Conservation (phyloP, 2,888 invertebrate genomes). For the Nemotelus pantherinus region DNA sequence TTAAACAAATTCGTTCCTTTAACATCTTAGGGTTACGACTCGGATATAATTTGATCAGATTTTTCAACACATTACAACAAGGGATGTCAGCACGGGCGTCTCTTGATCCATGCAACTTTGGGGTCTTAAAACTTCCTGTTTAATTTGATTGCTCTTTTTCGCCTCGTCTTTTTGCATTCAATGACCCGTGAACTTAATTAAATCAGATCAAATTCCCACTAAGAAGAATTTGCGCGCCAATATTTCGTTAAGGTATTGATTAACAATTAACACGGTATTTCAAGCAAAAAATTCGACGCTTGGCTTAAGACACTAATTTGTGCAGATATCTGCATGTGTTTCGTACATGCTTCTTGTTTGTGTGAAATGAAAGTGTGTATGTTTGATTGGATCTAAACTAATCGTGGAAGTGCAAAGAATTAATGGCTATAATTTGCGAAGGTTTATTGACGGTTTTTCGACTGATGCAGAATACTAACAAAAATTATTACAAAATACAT, state of each 20-base stretch:
- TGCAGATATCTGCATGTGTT: too few relatives aligned
- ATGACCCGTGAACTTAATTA: conserved; percentile 42
- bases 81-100: too few relatives aligned
- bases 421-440: too few relatives aligned
- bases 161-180: neutral
- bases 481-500: too few relatives aligned
- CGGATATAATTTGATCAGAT: conserved; percentile 9
- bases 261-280: conserved; percentile 27
- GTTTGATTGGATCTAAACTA: too few relatives aligned
- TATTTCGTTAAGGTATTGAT: conserved; percentile 12
- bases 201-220: conserved; percentile 47
- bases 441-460: too few relatives aligned
- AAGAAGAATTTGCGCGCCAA: conserved; percentile 35
- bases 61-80: neutral
- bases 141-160: conserved; percentile 37
- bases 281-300: neutral
- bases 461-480: too few relatives aligned
- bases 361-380: too few relatives aligned
- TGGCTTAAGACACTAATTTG: too few relatives aligned
- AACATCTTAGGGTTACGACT: conserved; percentile 14
- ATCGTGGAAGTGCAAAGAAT: too few relatives aligned
- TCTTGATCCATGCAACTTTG: conserved; percentile 6
- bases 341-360: too few relatives aligned
- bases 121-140: conserved; percentile 48
- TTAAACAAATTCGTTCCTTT: conserved; percentile 43